Conservation (phyloP, 2,113 vertebrate species). For the Perca schrenkii region DNA sequence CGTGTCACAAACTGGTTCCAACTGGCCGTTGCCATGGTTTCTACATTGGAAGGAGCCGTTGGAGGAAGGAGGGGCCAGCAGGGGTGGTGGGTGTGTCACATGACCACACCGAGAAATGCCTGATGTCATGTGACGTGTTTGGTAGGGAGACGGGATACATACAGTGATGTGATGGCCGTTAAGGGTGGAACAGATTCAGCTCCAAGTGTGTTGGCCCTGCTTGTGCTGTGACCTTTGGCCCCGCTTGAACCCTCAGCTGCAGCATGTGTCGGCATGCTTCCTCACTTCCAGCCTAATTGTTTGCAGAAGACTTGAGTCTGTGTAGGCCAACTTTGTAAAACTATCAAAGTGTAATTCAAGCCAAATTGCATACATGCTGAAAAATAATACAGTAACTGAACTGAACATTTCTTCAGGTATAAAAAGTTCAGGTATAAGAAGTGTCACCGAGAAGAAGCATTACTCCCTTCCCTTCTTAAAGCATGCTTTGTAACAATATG, state of each 20-base stretch:
- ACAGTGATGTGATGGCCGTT: constrained; percentile 80
- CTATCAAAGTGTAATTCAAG: neutral
- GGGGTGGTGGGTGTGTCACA: constrained; percentile 84
- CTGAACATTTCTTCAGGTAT: neutral
- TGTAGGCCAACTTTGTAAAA: constrained; percentile 17
- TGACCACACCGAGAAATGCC: constrained; percentile 87
- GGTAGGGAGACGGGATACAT: constrained; percentile 82
- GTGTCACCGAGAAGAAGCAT: neutral
- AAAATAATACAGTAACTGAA: neutral
- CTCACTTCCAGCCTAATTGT: neutral
- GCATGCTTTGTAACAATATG: neutral
- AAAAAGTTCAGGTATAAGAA: neutral
- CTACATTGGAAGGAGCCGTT: constrained; percentile 86
- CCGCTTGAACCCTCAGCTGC: constrained; percentile 25
- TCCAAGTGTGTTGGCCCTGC: constrained; percentile 6
- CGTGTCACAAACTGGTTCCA: constrained; percentile 91
- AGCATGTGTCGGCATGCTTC: constrained; percentile 25
- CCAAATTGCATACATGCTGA: neutral
- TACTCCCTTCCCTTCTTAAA: neutral
- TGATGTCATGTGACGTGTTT: constrained; percentile 87
- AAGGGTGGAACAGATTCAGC: constrained; percentile 55
- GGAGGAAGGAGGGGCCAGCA: constrained; percentile 80
- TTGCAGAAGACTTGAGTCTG: neutral
- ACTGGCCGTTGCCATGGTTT: constrained; percentile 94
- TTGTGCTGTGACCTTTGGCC: constrained; percentile 69